These are phyloP conservation scores for Drosophila fulvimacula DNA, from an alignment of 2,888 invertebrate genomes.

Conservation along the genomic window DNA sequence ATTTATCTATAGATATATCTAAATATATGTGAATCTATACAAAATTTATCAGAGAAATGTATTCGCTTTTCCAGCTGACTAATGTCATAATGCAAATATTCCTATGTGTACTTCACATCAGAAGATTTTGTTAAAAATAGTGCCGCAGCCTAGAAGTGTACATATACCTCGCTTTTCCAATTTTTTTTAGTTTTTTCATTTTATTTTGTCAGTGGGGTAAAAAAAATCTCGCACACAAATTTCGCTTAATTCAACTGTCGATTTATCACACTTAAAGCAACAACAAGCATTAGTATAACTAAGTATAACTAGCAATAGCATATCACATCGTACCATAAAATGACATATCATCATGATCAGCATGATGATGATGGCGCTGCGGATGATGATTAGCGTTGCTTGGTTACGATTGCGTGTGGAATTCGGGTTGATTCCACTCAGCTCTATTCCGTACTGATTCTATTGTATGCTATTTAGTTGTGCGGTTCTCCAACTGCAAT, in stretches of 20 bases:
- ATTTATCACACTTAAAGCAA: slow-evolving; percentile 75
- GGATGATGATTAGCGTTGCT: slow-evolving; percentile 62
- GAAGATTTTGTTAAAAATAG: background rate
- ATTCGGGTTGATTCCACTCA: slow-evolving; percentile 27
- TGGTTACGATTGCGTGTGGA: slow-evolving; percentile 67
- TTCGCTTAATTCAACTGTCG: slow-evolving; percentile 72
- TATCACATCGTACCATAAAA: slow-evolving; percentile 41
- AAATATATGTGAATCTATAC: no score
- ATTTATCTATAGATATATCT: no score
- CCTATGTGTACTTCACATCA: no score
- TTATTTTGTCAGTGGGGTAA: slow-evolving; percentile 2
- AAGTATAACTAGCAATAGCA: slow-evolving; percentile 27
- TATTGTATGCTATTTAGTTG: slow-evolving; percentile 7
- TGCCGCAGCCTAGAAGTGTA: background rate
- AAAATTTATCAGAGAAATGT: background rate
- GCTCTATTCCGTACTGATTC: slow-evolving; percentile 24
- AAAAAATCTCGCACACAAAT: slow-evolving; percentile 42
- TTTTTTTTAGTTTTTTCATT: background rate
- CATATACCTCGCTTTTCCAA: background rate
- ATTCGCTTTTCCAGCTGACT: background rate
- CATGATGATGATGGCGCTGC: slow-evolving; percentile 24
- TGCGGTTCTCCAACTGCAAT: slow-evolving; percentile 38
- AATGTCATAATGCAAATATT: background rate
- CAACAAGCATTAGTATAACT: slow-evolving; percentile 10
- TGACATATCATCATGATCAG: slow-evolving; percentile 16